Percentiles rank a stretch among this genome's conserved stretches.
These are phyloP conservation scores for Hartigia nigra DNA, from an alignment of 2,888 invertebrate genomes.

Conservation along the genomic window DNA sequence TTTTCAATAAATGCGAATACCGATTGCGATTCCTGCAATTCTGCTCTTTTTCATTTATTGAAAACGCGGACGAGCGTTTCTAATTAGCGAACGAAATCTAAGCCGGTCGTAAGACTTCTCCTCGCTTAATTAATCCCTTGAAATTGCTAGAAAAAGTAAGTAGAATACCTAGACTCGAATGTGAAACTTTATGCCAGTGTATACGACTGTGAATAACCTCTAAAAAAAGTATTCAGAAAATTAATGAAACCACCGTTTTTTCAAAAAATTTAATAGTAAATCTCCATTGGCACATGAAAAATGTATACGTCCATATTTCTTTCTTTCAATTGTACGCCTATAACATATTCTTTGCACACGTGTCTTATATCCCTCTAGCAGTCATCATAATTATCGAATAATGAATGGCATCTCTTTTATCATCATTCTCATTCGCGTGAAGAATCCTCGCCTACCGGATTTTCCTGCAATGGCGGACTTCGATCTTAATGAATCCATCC, in stretches of 20 bases:
- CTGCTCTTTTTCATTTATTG: neutral
- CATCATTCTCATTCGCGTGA: neutral
- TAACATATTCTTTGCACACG: neutral
- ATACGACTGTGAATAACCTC: neutral
- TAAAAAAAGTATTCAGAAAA: neutral
- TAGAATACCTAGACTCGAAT: neutral
- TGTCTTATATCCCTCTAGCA: neutral
- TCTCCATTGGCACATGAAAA: neutral
- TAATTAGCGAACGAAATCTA: neutral
- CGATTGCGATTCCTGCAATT: neutral
- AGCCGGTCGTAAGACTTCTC: neutral
- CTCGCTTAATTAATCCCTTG: neutral
- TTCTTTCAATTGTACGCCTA: neutral
- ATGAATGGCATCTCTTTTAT: neutral
- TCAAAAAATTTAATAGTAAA: neutral
- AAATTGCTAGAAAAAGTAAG: neutral
- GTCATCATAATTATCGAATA: neutral
- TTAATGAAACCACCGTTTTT: neutral
- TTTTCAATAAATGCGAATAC: neutral
- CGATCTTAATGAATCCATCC: neutral
- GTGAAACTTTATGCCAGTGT: neutral
- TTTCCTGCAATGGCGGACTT: neutral
- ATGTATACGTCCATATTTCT: neutral
- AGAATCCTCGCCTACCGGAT: neutral
- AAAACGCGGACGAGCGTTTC: neutral